These are phyloP conservation scores for Macroteleia sp. DNA, from an alignment of 2,888 invertebrate genomes.

Conservation along the genomic window DNA sequence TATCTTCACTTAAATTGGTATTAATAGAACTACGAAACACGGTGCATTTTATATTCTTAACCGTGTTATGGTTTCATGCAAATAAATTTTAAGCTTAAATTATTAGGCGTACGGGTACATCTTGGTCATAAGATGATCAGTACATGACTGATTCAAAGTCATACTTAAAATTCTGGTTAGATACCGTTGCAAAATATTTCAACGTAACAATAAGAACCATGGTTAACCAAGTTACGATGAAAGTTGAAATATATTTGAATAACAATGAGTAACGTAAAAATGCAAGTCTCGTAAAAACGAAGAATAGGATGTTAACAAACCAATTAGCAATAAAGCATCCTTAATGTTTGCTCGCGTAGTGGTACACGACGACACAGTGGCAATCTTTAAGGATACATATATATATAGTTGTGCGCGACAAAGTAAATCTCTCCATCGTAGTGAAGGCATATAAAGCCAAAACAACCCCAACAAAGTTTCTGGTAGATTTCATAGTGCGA, in stretches of 20 bases:
- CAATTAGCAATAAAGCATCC: constrained; percentile 79
- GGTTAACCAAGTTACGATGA: constrained; percentile 13
- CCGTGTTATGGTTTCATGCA: too few species aligned
- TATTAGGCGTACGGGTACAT: too few species aligned
- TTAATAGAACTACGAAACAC: too few species aligned
- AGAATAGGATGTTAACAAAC: constrained; percentile 75
- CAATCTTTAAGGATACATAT: constrained; percentile 26
- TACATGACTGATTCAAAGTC: too few species aligned
- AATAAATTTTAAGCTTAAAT: too few species aligned
- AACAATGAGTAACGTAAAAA: constrained; percentile 29
- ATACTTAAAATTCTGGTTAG: background rate
- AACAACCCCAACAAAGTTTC: constrained; percentile 33
- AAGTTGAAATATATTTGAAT: constrained; percentile 25
- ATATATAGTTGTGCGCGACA: constrained; percentile 25
- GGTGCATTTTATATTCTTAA: too few species aligned
- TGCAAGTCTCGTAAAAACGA: constrained; percentile 22
- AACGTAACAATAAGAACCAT: constrained; percentile 4
- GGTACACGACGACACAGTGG: constrained; percentile 45
- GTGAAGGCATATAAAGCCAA: constrained; percentile 27
- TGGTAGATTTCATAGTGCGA: constrained; percentile 27
- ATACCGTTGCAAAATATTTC: background rate
- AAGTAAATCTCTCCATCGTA: constrained; percentile 13
- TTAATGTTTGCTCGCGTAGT: constrained; percentile 73
- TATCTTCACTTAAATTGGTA: too few species aligned
- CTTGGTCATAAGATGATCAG: too few species aligned